A percentile compares a stretch with the other conserved stretches of the same genome.
Evolutionary conservation across 2,797 vertebrate genomes (phyloP).

Genomic region (Picus viridis): DNA sequence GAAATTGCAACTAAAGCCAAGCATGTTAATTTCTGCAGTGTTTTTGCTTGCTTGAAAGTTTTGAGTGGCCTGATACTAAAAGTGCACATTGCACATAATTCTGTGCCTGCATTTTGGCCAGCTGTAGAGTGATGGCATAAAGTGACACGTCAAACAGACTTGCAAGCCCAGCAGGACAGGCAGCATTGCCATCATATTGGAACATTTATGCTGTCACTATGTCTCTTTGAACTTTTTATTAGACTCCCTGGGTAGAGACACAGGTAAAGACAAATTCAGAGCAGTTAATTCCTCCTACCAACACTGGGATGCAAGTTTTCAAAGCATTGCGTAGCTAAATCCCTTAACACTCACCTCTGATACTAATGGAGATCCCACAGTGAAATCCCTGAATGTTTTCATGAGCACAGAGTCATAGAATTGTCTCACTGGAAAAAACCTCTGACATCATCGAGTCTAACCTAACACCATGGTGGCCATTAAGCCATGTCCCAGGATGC

Average conservation of each 20-base stretch:
- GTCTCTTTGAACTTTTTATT: constrained; percentile 18
- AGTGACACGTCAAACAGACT: not conserved
- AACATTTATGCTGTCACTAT: not conserved
- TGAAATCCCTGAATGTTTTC: not conserved
- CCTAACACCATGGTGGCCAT: no score
- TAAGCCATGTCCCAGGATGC: no score
- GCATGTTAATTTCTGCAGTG: not conserved
- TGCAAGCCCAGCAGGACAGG: not conserved
- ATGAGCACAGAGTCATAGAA: not conserved
- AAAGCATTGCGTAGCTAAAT: not conserved
- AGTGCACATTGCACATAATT: not conserved
- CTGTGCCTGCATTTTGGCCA: not conserved
- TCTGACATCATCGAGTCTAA: no score
- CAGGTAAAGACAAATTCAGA: not conserved
- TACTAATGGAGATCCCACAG: not conserved
- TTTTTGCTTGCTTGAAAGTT: not conserved
- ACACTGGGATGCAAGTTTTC: not conserved
- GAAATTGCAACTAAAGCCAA: not conserved
- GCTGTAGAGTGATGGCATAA: not conserved
- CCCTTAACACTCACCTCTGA: not conserved
- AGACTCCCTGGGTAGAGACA: not conserved
- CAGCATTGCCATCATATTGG: not conserved
- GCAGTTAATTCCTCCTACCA: not conserved
- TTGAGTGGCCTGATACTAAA: not conserved
- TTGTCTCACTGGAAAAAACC: no score